These are phyloP conservation scores for Salvelinus alpinus DNA, from an alignment of 2,113 vertebrate genomes.

Conservation along the genomic window DNA sequence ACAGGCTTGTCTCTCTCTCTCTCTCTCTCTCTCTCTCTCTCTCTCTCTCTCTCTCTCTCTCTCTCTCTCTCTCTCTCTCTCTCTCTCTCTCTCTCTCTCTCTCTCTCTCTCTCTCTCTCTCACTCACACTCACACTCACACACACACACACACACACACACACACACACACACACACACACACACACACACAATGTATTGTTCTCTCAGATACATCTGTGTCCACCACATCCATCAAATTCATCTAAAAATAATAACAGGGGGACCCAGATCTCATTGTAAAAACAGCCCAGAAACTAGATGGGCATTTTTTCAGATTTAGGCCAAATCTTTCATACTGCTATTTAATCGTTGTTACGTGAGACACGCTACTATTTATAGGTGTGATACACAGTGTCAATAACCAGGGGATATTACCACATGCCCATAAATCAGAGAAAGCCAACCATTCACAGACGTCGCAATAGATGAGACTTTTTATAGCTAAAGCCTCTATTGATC, in stretches of 20 bases:
- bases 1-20: not conserved
- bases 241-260: constrained; percentile 34
- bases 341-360: constrained; percentile 13
- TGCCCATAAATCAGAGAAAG: constrained; percentile 13
- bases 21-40: too few relatives aligned
- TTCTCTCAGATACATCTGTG: constrained; percentile 38
- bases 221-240: constrained; percentile 37
- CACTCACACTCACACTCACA: not conserved
- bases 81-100: not conserved
- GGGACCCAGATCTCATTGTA: constrained; percentile 19
- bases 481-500: not conserved
- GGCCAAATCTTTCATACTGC: not conserved
- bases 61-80: too few relatives aligned
- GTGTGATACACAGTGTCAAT: constrained; percentile 44
- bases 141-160: not conserved
- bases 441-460: not conserved
- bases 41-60: too few relatives aligned
- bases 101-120: not conserved
- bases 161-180: not conserved
- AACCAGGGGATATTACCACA: constrained; percentile 30
- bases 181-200: constrained; percentile 13
- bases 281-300: not conserved
- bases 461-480: not conserved
- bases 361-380: constrained; percentile 27
- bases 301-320: not conserved